These are phyloP conservation scores for Alligator sinensis DNA, from an alignment of 2,113 vertebrate species.

Conservation along the genomic window DNA sequence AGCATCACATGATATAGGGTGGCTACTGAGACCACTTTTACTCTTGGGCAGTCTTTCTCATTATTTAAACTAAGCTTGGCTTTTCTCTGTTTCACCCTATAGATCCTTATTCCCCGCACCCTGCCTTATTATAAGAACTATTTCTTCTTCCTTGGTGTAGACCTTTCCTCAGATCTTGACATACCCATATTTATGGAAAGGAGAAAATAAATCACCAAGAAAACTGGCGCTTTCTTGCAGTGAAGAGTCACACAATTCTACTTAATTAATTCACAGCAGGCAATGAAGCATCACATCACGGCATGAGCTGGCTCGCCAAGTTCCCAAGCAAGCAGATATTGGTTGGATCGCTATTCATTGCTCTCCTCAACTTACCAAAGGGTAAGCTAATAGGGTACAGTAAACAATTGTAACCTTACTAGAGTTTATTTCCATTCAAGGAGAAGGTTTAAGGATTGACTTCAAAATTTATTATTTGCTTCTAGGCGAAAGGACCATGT, in stretches of 20 bases:
- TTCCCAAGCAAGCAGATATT: slow-evolving; percentile 20
- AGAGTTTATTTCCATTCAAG: slow-evolving; percentile 59
- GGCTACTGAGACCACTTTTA: background rate
- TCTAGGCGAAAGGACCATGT: background rate
- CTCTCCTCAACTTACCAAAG: background rate
- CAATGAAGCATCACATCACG: background rate
- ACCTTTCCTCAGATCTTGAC: background rate
- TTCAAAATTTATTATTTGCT: background rate
- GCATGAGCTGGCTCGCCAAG: background rate
- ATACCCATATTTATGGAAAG: slow-evolving; percentile 8
- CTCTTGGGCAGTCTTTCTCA: background rate
- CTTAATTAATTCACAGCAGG: slow-evolving; percentile 34
- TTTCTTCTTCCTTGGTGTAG: background rate
- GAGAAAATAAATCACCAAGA: background rate
- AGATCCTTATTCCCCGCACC: background rate
- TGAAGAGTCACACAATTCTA: background rate
- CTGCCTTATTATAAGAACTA: background rate
- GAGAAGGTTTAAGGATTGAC: slow-evolving; percentile 17
- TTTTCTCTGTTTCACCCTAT: background rate
- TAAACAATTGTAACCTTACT: background rate
- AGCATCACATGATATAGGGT: background rate
- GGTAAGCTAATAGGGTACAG: background rate
- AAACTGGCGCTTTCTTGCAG: background rate
- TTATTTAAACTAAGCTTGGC: background rate
- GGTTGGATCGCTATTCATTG: background rate